These are phyloP conservation scores for Candoia aspera DNA, from an alignment of 2,113 vertebrate genomes.

Conservation along the genomic window DNA sequence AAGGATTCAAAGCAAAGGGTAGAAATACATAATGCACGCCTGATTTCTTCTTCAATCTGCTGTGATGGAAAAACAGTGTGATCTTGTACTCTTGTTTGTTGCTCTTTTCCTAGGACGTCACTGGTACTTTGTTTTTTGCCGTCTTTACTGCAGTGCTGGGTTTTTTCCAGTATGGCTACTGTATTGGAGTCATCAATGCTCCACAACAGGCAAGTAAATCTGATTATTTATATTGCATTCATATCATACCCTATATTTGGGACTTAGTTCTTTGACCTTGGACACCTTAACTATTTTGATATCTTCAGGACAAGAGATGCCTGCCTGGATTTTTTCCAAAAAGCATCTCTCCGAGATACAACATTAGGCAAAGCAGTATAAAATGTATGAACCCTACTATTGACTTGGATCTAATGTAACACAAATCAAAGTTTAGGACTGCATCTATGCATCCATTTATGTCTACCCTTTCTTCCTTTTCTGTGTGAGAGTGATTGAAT, in stretches of 20 bases:
- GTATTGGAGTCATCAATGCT: conserved; percentile 93
- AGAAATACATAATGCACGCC: not conserved
- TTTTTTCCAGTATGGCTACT: conserved; percentile 93
- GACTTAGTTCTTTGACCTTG: not conserved
- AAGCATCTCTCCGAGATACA: not conserved
- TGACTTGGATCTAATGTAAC: not conserved
- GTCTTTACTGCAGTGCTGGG: conserved; percentile 86
- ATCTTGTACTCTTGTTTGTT: conserved; percentile 35
- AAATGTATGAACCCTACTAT: not conserved
- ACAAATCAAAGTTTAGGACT: not conserved
- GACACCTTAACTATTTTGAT: not conserved
- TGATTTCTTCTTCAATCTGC: not conserved
- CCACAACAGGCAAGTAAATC: conserved; percentile 85
- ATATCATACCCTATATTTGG: not conserved
- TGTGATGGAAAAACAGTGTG: not conserved
- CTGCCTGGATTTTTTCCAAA: not conserved
- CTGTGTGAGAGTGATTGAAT: no score
- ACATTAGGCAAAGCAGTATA: not conserved
- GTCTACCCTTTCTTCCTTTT: not conserved
- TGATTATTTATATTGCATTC: not conserved
- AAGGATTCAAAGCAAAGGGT: not conserved
- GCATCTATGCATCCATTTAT: not conserved
- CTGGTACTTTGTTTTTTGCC: conserved; percentile 80
- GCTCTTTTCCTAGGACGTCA: conserved; percentile 76
- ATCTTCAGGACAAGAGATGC: not conserved